Conservation (phyloP, 1,140 invertebrate species). For the Drosophila erecta region DNA sequence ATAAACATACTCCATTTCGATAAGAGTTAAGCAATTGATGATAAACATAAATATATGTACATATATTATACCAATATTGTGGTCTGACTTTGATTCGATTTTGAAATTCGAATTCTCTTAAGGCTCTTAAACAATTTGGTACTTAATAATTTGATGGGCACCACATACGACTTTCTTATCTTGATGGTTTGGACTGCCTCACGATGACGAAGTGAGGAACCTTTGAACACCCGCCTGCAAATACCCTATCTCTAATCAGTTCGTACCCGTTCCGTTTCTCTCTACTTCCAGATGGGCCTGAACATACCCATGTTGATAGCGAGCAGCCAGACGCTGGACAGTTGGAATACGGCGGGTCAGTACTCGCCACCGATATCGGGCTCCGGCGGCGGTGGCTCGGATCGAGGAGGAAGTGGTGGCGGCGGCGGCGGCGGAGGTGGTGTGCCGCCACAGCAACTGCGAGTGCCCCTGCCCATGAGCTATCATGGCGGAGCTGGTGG, state of each 20-base stretch:
- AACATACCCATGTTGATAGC: constrained; percentile 82
- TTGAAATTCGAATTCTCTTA: background rate
- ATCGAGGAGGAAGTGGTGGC: constrained; percentile 35
- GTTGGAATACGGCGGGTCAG: constrained; percentile 75
- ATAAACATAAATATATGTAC: constrained; percentile 5
- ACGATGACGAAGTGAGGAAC: constrained; percentile 35
- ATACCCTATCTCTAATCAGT: constrained; percentile 15
- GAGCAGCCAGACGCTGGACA: constrained; percentile 69
- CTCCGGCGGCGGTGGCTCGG: constrained; percentile 48
- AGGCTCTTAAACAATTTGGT: constrained; percentile 3
- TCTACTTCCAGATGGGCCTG: constrained; percentile 74
- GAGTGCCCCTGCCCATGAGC: constrained; percentile 66
- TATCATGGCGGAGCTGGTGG: constrained; percentile 38
- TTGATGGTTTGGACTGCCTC: constrained; percentile 32
- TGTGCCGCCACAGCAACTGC: constrained; percentile 58
- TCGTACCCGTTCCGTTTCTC: constrained; percentile 7
- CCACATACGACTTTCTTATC: constrained; percentile 2
- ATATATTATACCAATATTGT: background rate
- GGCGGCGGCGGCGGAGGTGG: constrained; percentile 11
- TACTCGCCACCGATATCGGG: constrained; percentile 74
- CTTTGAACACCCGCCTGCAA: constrained; percentile 30
- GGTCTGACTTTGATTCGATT: background rate
- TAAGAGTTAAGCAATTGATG: constrained; percentile 5
- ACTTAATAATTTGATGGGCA: constrained; percentile 2
- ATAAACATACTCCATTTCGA: constrained; percentile 8